These are phyloP conservation scores for Loriculus beryllinus DNA, from an alignment of 2,797 vertebrate species.

Conservation along the genomic window DNA sequence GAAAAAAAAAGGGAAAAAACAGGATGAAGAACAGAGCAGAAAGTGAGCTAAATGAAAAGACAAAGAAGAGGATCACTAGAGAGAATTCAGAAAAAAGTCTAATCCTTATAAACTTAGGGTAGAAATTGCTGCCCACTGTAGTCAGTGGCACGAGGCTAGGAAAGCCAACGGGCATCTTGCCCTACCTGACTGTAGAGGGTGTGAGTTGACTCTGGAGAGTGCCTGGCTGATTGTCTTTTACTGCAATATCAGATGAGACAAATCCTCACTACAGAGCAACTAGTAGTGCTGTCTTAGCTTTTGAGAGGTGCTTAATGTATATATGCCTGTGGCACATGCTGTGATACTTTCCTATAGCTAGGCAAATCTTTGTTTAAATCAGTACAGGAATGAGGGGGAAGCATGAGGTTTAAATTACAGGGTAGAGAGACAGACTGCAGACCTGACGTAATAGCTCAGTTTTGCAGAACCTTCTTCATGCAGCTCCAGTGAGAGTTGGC, in stretches of 20 bases:
- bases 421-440: slow-evolving; percentile 48
- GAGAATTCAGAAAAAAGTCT: not conserved
- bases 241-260: not conserved
- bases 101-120: not conserved
- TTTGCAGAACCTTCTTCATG: slow-evolving; percentile 55
- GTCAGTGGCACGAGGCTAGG: not conserved
- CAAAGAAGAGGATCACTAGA: not conserved
- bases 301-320: not conserved
- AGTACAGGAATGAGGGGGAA: not conserved
- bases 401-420: slow-evolving; percentile 65
- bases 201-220: not conserved
- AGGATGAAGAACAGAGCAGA: not conserved
- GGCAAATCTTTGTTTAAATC: slow-evolving; percentile 37
- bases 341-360: slow-evolving; percentile 18
- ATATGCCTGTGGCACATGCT: not conserved
- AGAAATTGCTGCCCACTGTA: not conserved
- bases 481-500: slow-evolving; percentile 29
- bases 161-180: not conserved
- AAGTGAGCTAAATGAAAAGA: slow-evolving; percentile 3
- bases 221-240: not conserved
- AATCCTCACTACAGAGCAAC: not conserved
- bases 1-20: not conserved
- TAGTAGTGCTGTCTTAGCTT: not conserved
- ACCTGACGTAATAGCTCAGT: slow-evolving; percentile 59
- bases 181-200: not conserved